Evolutionary conservation across 2,797 vertebrate genomes (phyloP), one percentile per base, ranked within the genome.

Genomic region (Phrynocephalus guinanensis): DNA sequence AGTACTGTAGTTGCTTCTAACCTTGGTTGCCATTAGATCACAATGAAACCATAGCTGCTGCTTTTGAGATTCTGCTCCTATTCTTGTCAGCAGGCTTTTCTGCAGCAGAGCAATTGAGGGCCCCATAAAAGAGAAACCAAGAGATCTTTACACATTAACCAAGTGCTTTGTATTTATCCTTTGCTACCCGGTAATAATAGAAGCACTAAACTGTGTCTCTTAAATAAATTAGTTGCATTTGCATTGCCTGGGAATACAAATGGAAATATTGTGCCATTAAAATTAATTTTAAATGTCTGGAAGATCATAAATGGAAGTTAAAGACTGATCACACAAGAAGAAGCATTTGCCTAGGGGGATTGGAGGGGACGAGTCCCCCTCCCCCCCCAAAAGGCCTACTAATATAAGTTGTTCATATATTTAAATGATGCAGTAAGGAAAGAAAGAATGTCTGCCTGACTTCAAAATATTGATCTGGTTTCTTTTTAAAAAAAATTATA

Each of bases 251-350:
- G 82, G 3, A 48, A 5, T 87, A 87, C 10, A 83, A 88, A 83
- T 84, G 84, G 94, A 48, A 6, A 15, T 76, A 88, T 76, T 71
- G 50, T n/a, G 3, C n/a, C 44, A 89, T 91, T 88, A 83, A 67
- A 67, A 88, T 91, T 84, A 68, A 86, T 56, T 50, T 70, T 91
- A 68, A 83, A 79, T 93, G 66, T 79, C n/a, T 90, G 86, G 75
- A 86, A 79, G 84, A n/a, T 3, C 22, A 0, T 67, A 89, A 75
- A 83, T 70, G 89, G 68, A 94, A 92, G 86, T 90, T 89, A 92
- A 85, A 84, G 87, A 50, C 11, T 85, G n/a, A 91, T 88, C 79
- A 90, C 5, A 48, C 66, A 2, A 16, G 56, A 84, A 26, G 71
- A 85, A 89, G 72, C 33, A 66, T 70, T 77, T 89, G 60, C 72